Evolutionary conservation across 2,113 vertebrate genomes (phyloP), one percentile per base, ranked within the genome.

Genomic region (Rhodinocichla rosea): DNA sequence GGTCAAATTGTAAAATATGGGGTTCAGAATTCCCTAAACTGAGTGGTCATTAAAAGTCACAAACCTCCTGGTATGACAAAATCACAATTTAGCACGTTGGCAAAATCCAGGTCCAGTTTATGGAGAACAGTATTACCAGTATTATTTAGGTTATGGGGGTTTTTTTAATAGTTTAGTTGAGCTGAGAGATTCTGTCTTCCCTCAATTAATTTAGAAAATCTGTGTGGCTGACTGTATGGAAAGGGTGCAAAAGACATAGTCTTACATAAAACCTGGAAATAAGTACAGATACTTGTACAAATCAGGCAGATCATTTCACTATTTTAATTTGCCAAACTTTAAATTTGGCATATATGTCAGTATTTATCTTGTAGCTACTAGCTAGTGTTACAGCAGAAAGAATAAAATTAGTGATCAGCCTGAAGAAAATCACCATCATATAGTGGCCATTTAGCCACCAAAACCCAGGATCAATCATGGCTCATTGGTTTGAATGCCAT

Each of bases 81-180:
- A 79, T 26, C 28, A 49, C 37, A 84, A 23, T 32, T 74, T 17
- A 76, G 16, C n/a, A 30, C 28, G 9, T 23, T 67, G 13, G 35
- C 37, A 90, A 88, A 85, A 21, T 64, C 44, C 16, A 50, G 33
- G 42, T 55, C 55, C 18, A 45, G 13, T 26, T 50, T 90, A 55
- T 56, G 17, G 45, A 69, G 39, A 39, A 53, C 15, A 52, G 18
- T 60, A 12, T 44, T 52, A 52, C 22, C 37, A 52, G 18, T 32
- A 19, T 26, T 56, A 19, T 44, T 80, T 56, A 76, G 21, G 10
- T 47, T 78, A 77, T 10, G 1, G 1, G 1, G 1, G 1, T 0
- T 2, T 2, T 37, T 62, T 57, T 35, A 76, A 27, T 56, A 28
- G 13, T 64, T 59, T 59, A 35, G 30, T 37, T 76, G n/a, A 86